Evolutionary conservation across 30 jellyfish, hydroid and myxozoan genomes (phyloP), one percentile per base, ranked within the genome.

Genomic region (Aurelia sp.): DNA sequence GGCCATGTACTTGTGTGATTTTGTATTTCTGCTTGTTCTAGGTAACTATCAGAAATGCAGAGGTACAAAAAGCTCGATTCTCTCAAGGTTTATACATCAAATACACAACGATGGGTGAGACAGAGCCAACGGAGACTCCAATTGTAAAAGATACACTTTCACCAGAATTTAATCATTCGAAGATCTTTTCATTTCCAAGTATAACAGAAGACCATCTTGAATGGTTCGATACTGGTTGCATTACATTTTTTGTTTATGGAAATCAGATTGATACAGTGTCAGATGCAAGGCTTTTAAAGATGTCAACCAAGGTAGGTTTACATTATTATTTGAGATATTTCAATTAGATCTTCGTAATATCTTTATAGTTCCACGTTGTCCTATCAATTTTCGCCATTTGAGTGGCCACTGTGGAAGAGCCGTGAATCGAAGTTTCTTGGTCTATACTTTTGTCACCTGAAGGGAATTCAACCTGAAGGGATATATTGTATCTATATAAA

Each of bases 151-250:
- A 75, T n/a, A 95, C 99, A 2, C 83, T 95, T 35, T 90, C 97
- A 22, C 99, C 99, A 4, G 97, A 89, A 57, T 95, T 84, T 72
- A 95, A 95, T 70, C 96, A 85, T 60, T 38, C 92, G 3, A 89
- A 85, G 63, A 59, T 95, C 8, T 64, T 85, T 58, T 87, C 99
- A 13, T 75, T 89, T 63, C 94, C 96, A 5, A 77, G 97, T 24
- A 82, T 88, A 15, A 82, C 96, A 11, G 97, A 95, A 31, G 99
- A 95, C 15, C 97, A 89, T 72, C 69, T 95, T 61, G 94, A 95
- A 8, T 95, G 99, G 99, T 95, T 95, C 67, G 99, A 95, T 33
- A 19, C 87, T 51, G 99, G 99, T n/a, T 84, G 97, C 63, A 70
- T 95, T 51, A 84, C 97, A 5, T 95, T 95, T 60, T 78, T 93